phyloP scores from a whole-genome alignment of 2,888 invertebrate genomes.

The Sinopyrophorus schimmeli region DNA sequence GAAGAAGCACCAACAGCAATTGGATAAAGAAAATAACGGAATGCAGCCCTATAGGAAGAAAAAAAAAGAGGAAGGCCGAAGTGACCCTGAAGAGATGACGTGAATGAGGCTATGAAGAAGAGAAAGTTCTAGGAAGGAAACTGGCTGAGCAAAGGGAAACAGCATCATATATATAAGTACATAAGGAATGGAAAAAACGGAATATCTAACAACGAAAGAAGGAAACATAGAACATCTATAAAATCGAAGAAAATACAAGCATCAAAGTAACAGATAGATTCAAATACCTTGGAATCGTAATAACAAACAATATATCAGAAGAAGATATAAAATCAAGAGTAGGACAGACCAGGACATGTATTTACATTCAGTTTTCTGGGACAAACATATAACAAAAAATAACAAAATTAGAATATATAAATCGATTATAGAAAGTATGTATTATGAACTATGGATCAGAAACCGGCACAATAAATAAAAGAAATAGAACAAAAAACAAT shows the following conservation, averaged over 20 bases:
- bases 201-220: too few relatives aligned
- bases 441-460: conserved; percentile 7
- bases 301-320: too few relatives aligned
- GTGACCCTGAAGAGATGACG: conserved; percentile 1
- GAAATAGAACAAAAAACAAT: conserved; percentile 13
- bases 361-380: conserved; percentile 8
- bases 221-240: too few relatives aligned
- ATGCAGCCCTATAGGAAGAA: conserved; percentile 5
- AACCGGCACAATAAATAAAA: not conserved
- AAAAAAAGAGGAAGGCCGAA: conserved; percentile 7
- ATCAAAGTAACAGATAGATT: too few relatives aligned
- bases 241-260: too few relatives aligned
- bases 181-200: too few relatives aligned
- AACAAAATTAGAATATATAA: conserved; percentile 10
- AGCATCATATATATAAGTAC: too few relatives aligned
- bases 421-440: conserved; percentile 10
- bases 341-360: conserved; percentile 5
- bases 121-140: conserved; percentile 7
- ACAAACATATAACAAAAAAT: conserved; percentile 14
- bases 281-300: too few relatives aligned
- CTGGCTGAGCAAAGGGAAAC: conserved; percentile 9
- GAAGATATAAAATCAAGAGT: conserved; percentile 8
- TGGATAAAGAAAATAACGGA: conserved; percentile 4
- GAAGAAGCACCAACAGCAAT: conserved; percentile 4
- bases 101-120: conserved; percentile 4